Percentiles rank a stretch among this genome's conserved stretches.
Conservation (phyloP, 2,888 invertebrate species). For the Eupithecia subumbrata region DNA sequence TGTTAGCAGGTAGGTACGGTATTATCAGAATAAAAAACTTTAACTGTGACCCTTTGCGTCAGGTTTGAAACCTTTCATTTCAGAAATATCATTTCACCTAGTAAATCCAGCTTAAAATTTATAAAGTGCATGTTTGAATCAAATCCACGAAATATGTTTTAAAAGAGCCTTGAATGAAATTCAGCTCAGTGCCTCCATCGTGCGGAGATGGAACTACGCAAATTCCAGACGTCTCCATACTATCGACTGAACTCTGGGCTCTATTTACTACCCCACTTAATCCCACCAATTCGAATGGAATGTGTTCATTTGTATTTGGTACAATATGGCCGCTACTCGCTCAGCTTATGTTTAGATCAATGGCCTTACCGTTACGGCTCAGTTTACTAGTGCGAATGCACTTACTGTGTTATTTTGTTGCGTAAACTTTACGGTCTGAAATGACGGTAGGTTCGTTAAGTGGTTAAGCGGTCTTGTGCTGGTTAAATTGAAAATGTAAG, state of each 20-base stretch:
- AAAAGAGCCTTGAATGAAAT: not conserved
- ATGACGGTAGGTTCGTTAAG: slow-evolving; percentile 38
- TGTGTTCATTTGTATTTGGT: no score
- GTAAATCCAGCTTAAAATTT: no score
- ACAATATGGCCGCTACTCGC: slow-evolving; percentile 1
- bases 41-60: no score
- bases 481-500: slow-evolving; percentile 26
- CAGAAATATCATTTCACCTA: no score
- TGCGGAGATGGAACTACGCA: not conserved
- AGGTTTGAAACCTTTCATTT: no score
- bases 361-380: slow-evolving; percentile 50
- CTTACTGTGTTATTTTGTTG: slow-evolving; percentile 46
- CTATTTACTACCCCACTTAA: not conserved
- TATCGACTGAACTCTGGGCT: not conserved
- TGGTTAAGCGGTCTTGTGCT: slow-evolving; percentile 26
- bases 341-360: slow-evolving; percentile 32
- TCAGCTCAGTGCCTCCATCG: not conserved
- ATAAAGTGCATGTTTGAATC: not conserved
- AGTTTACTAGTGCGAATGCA: slow-evolving; percentile 49
- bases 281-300: not conserved
- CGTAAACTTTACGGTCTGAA: slow-evolving; percentile 45
- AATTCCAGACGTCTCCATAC: not conserved
- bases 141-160: not conserved
- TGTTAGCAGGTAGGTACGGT: not conserved
- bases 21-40: not conserved